These are phyloP conservation scores for Porites evermanni DNA, from an alignment of 92 coral and sea anemone species.

Conservation along the genomic window DNA sequence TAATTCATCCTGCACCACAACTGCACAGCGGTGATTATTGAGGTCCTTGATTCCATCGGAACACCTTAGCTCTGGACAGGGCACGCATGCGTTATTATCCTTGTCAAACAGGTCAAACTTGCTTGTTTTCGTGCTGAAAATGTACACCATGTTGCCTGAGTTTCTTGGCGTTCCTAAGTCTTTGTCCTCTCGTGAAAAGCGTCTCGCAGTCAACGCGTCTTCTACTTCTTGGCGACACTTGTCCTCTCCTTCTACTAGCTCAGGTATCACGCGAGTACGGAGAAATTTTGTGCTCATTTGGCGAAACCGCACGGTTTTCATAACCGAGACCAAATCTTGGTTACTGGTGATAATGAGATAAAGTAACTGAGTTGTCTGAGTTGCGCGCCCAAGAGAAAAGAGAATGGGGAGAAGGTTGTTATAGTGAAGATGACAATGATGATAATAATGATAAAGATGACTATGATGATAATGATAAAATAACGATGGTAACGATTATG, in stretches of 20 bases:
- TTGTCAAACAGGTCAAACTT: conserved; percentile 73
- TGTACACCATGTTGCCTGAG: conserved; percentile 37
- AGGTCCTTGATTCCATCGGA: conserved; percentile 35
- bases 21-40: conserved; percentile 71
- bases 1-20: conserved; percentile 64
- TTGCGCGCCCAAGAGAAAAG: too few species aligned
- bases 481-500: too few species aligned
- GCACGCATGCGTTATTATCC: conserved; percentile 68
- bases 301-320: conserved; percentile 74
- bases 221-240: conserved; percentile 68
- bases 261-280: conserved; percentile 73
- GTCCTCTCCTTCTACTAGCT: conserved; percentile 72
- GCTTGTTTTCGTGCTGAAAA: conserved; percentile 66
- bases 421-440: neutral
- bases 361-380: too few species aligned
- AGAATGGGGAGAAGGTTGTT: neutral
- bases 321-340: conserved; percentile 62
- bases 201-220: neutral
- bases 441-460: too few species aligned
- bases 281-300: conserved; percentile 75
- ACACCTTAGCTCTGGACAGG: conserved; percentile 64
- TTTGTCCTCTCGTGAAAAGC: conserved; percentile 10
- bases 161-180: neutral
- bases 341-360: conserved; percentile 31
- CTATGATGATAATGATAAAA: too few species aligned